Evolutionary conservation across 2,113 vertebrate species (phyloP), one percentile per base, ranked within the genome.

Genomic region (Phasianus colchicus): DNA sequence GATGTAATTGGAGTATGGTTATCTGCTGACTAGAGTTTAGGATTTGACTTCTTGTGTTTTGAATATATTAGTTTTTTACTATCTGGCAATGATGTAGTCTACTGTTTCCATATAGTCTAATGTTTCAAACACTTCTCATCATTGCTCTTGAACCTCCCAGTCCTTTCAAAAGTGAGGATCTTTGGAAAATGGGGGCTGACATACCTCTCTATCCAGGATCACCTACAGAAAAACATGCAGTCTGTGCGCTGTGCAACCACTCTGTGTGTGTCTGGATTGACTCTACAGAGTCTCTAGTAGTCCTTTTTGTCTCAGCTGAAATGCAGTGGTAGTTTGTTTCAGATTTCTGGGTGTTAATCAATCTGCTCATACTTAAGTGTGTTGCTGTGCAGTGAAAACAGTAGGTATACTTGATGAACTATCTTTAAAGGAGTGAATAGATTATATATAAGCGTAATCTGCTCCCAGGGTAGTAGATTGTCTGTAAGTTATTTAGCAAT

Each of bases 241-340:
- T 57, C 70, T 57, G 3, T 18, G 25, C 69, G 20, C 88, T 83
- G 45, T 32, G 42, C 30, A 48, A 25, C 17, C 6, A 16, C 32
- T 30, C 43, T 21, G 2, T n/a, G 34, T 6, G 6, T 0, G 0
- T n/a, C 10, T 45, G 15, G 15, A 80, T 86, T 83, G 36, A 61
- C 18, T 79, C 38, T 27, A 9, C 43, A 14, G 40, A 67, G 42
- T n/a, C 34, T 83, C 27, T 58, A 42, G 38, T 79, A 72, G 24
- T 50, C 24, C 11, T 60, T 15, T 29, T 50, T 20, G 17, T 88
- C 32, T 72, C 4, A 50, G 61, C 40, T 65, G 83, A 88, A 52
- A 64, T 72, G 66, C 57, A 64, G 2, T 19, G 43, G 64, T 54
- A 88, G 60, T 60, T 83, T 61, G 25, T 77, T 92, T 83, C 38